Percentiles rank a stretch among this genome's conserved stretches.
phyloP scores from a whole-genome alignment of 2,888 invertebrate genomes.

The Amphimallon solstitiale region DNA sequence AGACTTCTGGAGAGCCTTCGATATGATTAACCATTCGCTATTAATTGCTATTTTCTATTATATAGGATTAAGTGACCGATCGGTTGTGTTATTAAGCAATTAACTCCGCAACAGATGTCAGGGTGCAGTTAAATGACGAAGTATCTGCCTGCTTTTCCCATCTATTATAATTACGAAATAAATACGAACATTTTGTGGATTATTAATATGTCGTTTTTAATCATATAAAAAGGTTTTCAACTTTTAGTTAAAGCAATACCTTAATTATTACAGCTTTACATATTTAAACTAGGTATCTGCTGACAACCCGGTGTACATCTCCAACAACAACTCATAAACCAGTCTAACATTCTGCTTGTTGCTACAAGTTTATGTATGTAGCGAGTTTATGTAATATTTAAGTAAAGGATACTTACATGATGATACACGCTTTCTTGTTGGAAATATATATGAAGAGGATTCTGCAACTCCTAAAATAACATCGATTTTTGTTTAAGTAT shows the following conservation, averaged over 20 bases:
- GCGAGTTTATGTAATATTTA: background rate
- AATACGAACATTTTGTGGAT: too few species aligned
- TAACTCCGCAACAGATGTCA: too few species aligned
- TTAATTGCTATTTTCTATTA: too few species aligned
- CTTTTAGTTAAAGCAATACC: too few species aligned
- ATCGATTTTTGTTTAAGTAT: background rate
- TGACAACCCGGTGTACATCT: conserved; percentile 56
- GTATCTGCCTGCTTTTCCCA: too few species aligned
- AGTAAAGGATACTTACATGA: conserved; percentile 32
- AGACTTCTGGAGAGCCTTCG: too few species aligned
- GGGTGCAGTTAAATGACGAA: too few species aligned
- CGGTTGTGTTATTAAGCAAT: too few species aligned
- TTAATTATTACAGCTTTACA: background rate
- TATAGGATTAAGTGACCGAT: too few species aligned
- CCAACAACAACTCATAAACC: conserved; percentile 54
- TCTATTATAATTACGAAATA: too few species aligned
- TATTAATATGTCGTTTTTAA: background rate
- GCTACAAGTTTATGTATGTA: conserved; percentile 44
- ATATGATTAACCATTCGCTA: too few species aligned
- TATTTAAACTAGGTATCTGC: conserved; percentile 47
- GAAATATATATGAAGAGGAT: conserved; percentile 36
- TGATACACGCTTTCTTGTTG: conserved; percentile 14
- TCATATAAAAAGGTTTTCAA: too few species aligned
- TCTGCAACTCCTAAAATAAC: conserved; percentile 13
- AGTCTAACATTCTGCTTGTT: conserved; percentile 49